Evolutionary conservation across 2,113 vertebrate species (phyloP).

Genomic region (Cinclus mexicanus): DNA sequence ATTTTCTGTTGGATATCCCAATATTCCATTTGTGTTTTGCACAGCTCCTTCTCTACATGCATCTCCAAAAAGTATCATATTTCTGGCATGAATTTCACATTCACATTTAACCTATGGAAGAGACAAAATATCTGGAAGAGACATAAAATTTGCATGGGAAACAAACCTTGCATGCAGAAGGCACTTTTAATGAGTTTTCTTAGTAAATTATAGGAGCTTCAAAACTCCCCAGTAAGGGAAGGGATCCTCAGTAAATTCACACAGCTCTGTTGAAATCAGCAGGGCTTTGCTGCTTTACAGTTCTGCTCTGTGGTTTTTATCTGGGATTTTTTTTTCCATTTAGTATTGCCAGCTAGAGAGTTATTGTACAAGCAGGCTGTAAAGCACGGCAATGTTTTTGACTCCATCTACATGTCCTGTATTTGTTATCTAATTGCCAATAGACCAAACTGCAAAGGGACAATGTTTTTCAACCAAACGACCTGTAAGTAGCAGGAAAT

Average conservation of each 20-base stretch:
- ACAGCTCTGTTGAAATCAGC: not conserved
- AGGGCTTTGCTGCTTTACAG: slow-evolving; percentile 2
- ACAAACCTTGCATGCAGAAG: not conserved
- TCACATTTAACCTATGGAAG: not conserved
- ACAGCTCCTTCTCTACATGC: not conserved
- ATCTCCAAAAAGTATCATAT: not conserved
- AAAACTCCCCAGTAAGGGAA: not conserved
- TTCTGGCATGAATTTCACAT: not conserved
- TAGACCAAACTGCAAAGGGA: slow-evolving; percentile 56
- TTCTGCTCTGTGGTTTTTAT: not conserved
- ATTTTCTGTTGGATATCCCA: not conserved
- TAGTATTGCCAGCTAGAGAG: slow-evolving; percentile 9
- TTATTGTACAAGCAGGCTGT: slow-evolving; percentile 33
- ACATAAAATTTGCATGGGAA: not conserved
- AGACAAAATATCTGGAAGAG: not conserved
- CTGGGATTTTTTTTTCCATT: not conserved
- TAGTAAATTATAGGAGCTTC: not conserved
- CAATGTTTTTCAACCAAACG: slow-evolving; percentile 65
- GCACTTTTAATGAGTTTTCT: not conserved
- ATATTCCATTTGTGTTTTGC: not conserved
- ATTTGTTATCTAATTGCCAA: slow-evolving; percentile 73
- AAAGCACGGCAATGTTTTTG: slow-evolving; percentile 54
- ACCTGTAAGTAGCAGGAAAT: slow-evolving; percentile 63
- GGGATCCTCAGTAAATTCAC: not conserved
- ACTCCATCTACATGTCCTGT: slow-evolving; percentile 62